These are phyloP conservation scores for Papilio aristodemus DNA, from an alignment of 1,140 invertebrate species.

Conservation along the genomic window DNA sequence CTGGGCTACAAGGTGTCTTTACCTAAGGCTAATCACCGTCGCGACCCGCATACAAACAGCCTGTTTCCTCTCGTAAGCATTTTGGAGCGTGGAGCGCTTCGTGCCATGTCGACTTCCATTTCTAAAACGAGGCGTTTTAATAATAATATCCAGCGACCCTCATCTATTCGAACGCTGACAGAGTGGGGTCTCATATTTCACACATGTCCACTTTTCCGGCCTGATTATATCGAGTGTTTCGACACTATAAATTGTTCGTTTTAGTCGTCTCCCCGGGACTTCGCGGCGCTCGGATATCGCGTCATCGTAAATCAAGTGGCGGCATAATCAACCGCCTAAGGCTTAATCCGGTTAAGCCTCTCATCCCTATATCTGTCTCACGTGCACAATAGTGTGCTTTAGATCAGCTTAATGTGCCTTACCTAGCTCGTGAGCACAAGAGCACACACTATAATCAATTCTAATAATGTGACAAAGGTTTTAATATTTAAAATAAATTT, in stretches of 20 bases:
- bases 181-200: constrained; percentile 68
- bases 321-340: constrained; percentile 71
- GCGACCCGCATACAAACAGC: constrained; percentile 73
- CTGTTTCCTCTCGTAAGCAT: constrained; percentile 61
- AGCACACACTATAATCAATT: constrained; percentile 4
- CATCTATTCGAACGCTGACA: constrained; percentile 60
- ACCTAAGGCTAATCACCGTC: constrained; percentile 60
- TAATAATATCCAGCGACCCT: constrained; percentile 53
- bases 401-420: constrained; percentile 51
- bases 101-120: constrained; percentile 52
- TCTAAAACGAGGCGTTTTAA: constrained; percentile 42
- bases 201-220: constrained; percentile 51
- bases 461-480: too few relatives aligned
- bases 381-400: constrained; percentile 62
- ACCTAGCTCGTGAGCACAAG: constrained; percentile 39
- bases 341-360: constrained; percentile 71
- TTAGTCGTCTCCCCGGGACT: constrained; percentile 43
- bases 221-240: constrained; percentile 64
- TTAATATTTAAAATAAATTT: too few relatives aligned
- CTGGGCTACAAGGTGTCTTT: constrained; percentile 32
- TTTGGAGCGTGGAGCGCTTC: constrained; percentile 45
- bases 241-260: constrained; percentile 70
- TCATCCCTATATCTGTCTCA: constrained; percentile 67
- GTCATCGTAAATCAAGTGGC: constrained; percentile 76
- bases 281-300: constrained; percentile 58